Evolutionary conservation across 2,888 invertebrate species (phyloP), one percentile per base, ranked within the genome.

Genomic region (Erebia aethiops): DNA sequence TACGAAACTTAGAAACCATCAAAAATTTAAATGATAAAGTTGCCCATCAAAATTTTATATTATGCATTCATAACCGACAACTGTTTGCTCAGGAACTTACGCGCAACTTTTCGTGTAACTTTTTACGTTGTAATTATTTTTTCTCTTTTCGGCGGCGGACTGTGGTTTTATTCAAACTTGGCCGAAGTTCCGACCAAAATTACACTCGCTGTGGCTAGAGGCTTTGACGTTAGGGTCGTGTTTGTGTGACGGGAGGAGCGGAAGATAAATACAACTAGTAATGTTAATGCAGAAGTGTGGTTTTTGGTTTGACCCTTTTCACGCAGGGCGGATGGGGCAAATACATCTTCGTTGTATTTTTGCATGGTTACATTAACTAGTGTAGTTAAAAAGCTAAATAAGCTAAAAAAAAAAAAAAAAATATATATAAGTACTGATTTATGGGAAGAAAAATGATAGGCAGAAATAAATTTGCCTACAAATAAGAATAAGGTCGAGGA

Each of bases 131-230:
- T 62, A 56, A 69, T 63, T 63, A 69, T 54, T 69, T 69, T 69
- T 64, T 64, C 43, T 16, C 69, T 56, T 63, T 57, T 49, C 57
- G 16, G n/a, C 57, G 49, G 49, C 46, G 67, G 16, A 18, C 57
- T 49, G 61, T 11, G 58, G 63, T 71, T 67, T 64, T 64, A 58
- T 71, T 71, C 51, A 63, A 71, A 71, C 64, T 60, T 63, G 67
- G n/a, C 51, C 67, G 64, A 68, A 67, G 63, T 71, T 71, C 51
- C 46, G 46, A 63, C 71, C 69, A 46, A 71, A 71, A 71, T 67
- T 67, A 58, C 52, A 51, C 26, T 26, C 43, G 58, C 67, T 57
- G 49, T 56, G 63, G 63, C 62, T 46, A 60, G 16, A 43, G 61
- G 18, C 61, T 61, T 61, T 49, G 70, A 67, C 35, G 21, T 66